A percentile compares a stretch with the other conserved stretches of the same genome.
Conservation (phyloP, 1,140 invertebrate genomes). For the Drosophila rhopaloa region DNA sequence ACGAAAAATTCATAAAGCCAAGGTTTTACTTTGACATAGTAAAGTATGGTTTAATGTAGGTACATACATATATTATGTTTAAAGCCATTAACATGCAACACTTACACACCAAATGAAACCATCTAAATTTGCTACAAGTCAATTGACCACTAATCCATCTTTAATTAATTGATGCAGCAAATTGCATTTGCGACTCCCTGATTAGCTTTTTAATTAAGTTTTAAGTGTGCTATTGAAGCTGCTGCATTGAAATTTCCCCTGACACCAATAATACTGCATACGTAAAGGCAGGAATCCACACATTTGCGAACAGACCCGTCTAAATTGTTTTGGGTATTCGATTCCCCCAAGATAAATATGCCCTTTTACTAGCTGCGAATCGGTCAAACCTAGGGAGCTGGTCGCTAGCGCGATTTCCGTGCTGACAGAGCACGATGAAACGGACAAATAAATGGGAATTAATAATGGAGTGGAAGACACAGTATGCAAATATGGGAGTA, state of each 20-base stretch:
- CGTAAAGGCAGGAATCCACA: constrained; percentile 32
- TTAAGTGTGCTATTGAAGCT: constrained; percentile 52
- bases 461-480: constrained; percentile 9
- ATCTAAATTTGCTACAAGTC: too few species aligned
- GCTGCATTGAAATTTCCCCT: constrained; percentile 53
- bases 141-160: neutral
- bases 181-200: constrained; percentile 46
- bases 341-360: constrained; percentile 52
- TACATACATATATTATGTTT: too few species aligned
- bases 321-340: constrained; percentile 57
- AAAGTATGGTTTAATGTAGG: too few species aligned
- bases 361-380: constrained; percentile 44
- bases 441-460: constrained; percentile 25
- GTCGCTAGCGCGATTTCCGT: neutral
- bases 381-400: constrained; percentile 29
- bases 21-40: too few species aligned
- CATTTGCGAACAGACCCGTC: constrained; percentile 34
- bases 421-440: constrained; percentile 8
- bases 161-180: constrained; percentile 39
- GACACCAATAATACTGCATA: constrained; percentile 58
- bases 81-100: too few species aligned
- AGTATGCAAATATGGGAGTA: neutral
- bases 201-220: constrained; percentile 63
- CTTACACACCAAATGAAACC: too few species aligned
- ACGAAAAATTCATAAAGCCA: too few species aligned